Evolutionary conservation across 2,888 invertebrate genomes (phyloP), one percentile per base, ranked within the genome.

Genomic region (Venustoraphidia nigricollis): DNA sequence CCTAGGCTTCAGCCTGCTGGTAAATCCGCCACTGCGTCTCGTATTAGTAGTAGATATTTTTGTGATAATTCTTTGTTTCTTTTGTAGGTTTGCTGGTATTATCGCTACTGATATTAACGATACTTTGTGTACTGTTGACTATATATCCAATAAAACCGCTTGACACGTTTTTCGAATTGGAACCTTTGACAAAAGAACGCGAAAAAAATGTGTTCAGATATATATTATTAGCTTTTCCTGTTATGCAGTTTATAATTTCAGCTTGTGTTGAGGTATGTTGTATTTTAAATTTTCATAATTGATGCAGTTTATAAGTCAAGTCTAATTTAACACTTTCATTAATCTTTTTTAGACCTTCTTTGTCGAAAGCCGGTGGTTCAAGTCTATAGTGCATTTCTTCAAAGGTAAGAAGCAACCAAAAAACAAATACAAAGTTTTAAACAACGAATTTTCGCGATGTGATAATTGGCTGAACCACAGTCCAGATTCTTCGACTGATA

Each of bases 231-330:
- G 55, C 72, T 10, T 70, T 82, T 57, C 81, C 81, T 0, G 53
- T 72, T 3, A 58, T 71, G 27, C 79, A 83, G 64, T 65, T 80
- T 37, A 47, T 77, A 36, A 51, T 76, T 13, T 73, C 81, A 40
- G 63, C 76, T 37, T 67, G 72, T 47, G 71, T 81, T 50, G 81
- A 83, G 74, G 81, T 81, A 62, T 66, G 58, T 54, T 49, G 42
- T 34, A 40, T 36, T 40, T 27, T 9, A 35, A 35, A n/a, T 34
- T 36, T 11, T 11, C 11, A 13, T 9, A 14, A 9, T 44, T 35
- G 9, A 35, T 11, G 17, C 17, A 14, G 13, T 11, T 13, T 8
- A 3, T n/a, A 17, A 17, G 14, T 10, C 2, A n/a, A n/a, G 10
- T 8, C 3, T 9, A 34, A 13, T 44, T 13, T 36, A 35, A 35